Evolutionary conservation across 2,113 vertebrate species (phyloP).

Genomic region (Syngnathus typhle): DNA sequence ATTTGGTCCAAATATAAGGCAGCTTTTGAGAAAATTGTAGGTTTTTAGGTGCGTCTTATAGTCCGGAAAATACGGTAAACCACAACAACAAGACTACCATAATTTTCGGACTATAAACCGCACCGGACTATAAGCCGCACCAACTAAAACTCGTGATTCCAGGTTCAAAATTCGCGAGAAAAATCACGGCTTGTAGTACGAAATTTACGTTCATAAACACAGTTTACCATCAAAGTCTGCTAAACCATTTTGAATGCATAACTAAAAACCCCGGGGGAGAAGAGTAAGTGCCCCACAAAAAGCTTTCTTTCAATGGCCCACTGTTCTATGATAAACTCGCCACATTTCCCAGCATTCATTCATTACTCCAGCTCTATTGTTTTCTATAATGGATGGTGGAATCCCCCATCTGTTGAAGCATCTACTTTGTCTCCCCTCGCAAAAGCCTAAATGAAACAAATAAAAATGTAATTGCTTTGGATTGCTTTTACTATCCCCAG

Average conservation of each 20-base stretch:
- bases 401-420: background rate
- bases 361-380: background rate
- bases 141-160: too few species aligned
- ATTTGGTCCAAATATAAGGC: too few species aligned
- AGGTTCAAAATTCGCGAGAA: too few species aligned
- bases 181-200: too few species aligned
- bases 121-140: too few species aligned
- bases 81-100: constrained; percentile 2
- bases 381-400: background rate
- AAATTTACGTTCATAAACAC: constrained; percentile 8
- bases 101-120: too few species aligned
- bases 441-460: background rate
- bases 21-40: too few species aligned
- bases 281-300: background rate
- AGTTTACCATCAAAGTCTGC: background rate
- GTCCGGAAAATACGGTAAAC: background rate
- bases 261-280: background rate
- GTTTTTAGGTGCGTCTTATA: too few species aligned
- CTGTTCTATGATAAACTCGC: background rate
- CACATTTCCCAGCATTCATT: background rate
- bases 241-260: background rate
- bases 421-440: background rate
- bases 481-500: constrained; percentile 28
- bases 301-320: background rate
- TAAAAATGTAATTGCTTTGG: background rate